Evolutionary conservation across 1,140 invertebrate species (phyloP).

Genomic region (Helicorthomorpha holstii): DNA sequence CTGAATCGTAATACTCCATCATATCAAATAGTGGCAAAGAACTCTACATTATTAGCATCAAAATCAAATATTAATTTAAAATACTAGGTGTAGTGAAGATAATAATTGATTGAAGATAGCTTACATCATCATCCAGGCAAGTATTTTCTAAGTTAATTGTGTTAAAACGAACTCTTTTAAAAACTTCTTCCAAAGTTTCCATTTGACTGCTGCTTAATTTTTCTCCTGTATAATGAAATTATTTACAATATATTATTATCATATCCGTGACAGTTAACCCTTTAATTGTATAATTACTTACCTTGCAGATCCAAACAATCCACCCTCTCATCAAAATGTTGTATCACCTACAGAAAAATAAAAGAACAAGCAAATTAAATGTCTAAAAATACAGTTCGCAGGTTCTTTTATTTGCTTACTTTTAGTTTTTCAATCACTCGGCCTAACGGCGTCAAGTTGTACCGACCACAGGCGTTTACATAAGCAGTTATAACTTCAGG

Average conservation of each 20-base stretch:
- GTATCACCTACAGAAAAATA: slow-evolving; percentile 12
- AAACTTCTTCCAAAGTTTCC: slow-evolving; percentile 56
- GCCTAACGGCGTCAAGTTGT: slow-evolving; percentile 44
- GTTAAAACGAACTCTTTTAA: slow-evolving; percentile 52
- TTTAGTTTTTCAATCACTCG: slow-evolving; percentile 41
- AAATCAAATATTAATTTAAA: neutral
- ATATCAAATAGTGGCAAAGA: slow-evolving; percentile 68
- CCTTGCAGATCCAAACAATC: slow-evolving; percentile 35
- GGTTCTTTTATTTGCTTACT: neutral
- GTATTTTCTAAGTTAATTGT: slow-evolving; percentile 46
- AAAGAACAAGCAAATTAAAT: neutral
- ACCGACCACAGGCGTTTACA: slow-evolving; percentile 45
- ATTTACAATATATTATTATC: neutral
- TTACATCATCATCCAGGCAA: slow-evolving; percentile 50
- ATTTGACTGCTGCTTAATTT: slow-evolving; percentile 38
- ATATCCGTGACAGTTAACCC: neutral
- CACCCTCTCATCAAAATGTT: slow-evolving; percentile 21
- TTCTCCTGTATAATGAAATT: slow-evolving; percentile 20
- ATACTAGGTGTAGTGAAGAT: neutral
- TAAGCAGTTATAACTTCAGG: slow-evolving; percentile 51
- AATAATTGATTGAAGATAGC: neutral
- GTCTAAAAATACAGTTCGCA: neutral
- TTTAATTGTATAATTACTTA: slow-evolving; percentile 18
- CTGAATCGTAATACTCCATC: slow-evolving; percentile 80
- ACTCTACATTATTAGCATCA: slow-evolving; percentile 18